These are phyloP conservation scores for Anthopleura sola DNA, from an alignment of 64 coral and sea anemone species.

Conservation along the genomic window DNA sequence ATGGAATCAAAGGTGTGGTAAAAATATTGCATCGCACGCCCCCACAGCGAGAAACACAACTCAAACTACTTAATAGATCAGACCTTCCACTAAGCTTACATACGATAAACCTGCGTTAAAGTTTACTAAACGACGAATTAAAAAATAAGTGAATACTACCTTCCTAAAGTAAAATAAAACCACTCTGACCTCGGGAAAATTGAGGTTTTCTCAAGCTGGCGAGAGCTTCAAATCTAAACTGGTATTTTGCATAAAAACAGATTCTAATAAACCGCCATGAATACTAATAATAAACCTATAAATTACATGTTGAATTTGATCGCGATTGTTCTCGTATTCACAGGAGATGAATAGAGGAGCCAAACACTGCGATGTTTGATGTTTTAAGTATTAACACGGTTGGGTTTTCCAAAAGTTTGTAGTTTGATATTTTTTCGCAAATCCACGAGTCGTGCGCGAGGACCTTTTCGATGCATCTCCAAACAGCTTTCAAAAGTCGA, in stretches of 20 bases:
- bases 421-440: background rate
- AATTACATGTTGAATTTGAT: background rate
- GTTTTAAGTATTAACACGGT: background rate
- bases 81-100: too few relatives aligned
- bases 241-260: conserved; percentile 8
- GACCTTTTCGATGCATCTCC: background rate
- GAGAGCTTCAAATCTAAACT: background rate
- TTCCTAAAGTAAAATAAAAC: background rate
- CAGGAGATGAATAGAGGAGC: background rate
- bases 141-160: background rate
- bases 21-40: background rate
- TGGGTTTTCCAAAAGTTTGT: background rate
- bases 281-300: background rate
- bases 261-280: conserved; percentile 3
- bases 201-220: background rate
- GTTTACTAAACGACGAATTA: background rate
- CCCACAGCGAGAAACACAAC: background rate
- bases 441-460: background rate
- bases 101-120: background rate
- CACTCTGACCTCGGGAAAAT: background rate
- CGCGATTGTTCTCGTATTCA: background rate
- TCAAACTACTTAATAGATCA: background rate
- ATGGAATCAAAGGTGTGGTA: background rate
- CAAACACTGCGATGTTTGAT: background rate
- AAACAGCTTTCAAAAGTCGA: conserved; percentile 1